Percentiles rank a stretch among this genome's conserved stretches.
Evolutionary conservation across 2,113 vertebrate species (phyloP).

Genomic region (Corythornis vintsioides): DNA sequence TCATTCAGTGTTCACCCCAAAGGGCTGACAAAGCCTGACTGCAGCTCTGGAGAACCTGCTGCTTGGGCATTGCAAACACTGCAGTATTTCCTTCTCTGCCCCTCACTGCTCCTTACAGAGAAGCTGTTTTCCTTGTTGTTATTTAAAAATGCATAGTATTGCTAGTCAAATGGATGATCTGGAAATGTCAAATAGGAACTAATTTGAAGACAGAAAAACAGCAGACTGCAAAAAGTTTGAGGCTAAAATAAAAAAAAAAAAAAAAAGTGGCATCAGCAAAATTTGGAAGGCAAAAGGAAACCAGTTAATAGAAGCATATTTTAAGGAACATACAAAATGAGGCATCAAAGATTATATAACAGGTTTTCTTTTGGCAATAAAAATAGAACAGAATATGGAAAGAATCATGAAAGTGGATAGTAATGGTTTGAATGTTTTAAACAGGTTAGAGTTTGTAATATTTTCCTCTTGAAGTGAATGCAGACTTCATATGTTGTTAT

Average conservation of each 20-base stretch:
- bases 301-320: neutral
- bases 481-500: neutral
- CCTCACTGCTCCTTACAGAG: neutral
- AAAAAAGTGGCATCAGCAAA: neutral
- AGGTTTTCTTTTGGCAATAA: neutral
- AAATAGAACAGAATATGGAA: neutral
- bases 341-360: neutral
- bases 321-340: neutral
- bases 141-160: neutral
- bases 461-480: constrained; percentile 10
- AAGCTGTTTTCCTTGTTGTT: neutral
- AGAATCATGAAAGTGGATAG: neutral
- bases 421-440: constrained; percentile 27
- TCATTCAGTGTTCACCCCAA: neutral
- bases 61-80: neutral
- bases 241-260: neutral
- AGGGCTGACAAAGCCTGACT: neutral
- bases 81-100: neutral
- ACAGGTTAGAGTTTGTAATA: neutral
- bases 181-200: neutral
- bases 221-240: neutral
- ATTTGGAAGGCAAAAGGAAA: neutral
- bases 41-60: neutral
- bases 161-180: neutral
- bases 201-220: neutral